Conservation (phyloP, 2,888 invertebrate species). For the Cheilosia pagana region DNA sequence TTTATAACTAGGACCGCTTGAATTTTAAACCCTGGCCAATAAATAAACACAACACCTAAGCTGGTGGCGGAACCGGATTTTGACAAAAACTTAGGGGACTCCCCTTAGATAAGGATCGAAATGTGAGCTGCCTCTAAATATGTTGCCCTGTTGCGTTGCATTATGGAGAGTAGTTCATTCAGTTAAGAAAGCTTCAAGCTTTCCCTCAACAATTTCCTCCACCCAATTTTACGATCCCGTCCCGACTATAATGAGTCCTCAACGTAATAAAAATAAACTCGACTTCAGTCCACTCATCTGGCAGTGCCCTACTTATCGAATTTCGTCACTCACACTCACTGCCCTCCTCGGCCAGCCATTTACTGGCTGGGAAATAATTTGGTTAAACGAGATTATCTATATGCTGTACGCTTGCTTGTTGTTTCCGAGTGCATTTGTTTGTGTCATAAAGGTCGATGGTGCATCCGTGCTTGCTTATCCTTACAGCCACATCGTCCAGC, state of each 20-base stretch:
- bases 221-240: background rate
- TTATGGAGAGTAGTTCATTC: too few relatives aligned
- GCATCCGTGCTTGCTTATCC: conserved; percentile 54
- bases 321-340: conserved; percentile 37
- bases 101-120: too few relatives aligned
- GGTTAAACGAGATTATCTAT: conserved; percentile 66
- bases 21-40: too few relatives aligned
- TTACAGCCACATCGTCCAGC: conserved; percentile 28
- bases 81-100: too few relatives aligned
- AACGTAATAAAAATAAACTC: background rate
- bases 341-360: conserved; percentile 34
- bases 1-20: too few relatives aligned
- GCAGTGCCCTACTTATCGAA: conserved; percentile 33
- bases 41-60: too few relatives aligned
- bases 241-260: background rate
- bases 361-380: conserved; percentile 68
- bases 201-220: too few relatives aligned
- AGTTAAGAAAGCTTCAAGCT: too few relatives aligned
- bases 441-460: conserved; percentile 61
- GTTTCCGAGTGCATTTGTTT: conserved; percentile 68
- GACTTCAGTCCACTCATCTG: conserved; percentile 6
- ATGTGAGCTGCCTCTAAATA: too few relatives aligned
- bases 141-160: too few relatives aligned
- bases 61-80: too few relatives aligned
- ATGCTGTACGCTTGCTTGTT: conserved; percentile 42